phyloP scores from a whole-genome alignment of 2,888 invertebrate species.

The Aelia acuminata region DNA sequence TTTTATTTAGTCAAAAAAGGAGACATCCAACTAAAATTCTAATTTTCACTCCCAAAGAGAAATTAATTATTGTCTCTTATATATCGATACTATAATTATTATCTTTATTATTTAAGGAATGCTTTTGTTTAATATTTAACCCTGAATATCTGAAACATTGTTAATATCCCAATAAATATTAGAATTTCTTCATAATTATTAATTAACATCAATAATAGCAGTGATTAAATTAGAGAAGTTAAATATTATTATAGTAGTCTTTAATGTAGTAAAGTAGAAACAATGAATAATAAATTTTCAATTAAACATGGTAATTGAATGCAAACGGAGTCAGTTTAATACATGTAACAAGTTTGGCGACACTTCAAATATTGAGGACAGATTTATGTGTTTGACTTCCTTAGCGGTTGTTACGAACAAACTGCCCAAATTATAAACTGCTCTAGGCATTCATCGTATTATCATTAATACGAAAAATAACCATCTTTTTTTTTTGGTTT shows the following conservation, averaged over 20 bases:
- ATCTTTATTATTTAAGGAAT: no score
- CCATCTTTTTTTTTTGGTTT: no score
- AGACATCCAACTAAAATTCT: no score
- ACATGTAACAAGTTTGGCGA: background rate
- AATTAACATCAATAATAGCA: background rate
- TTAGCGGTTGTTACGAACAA: background rate
- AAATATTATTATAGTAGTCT: background rate
- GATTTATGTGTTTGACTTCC: background rate
- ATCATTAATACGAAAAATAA: no score
- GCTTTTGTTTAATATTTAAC: no score
- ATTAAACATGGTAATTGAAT: constrained; percentile 6
- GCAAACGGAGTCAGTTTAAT: background rate
- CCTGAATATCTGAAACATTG: no score
- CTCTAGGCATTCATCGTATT: background rate
- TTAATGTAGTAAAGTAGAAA: background rate
- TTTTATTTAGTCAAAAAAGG: no score
- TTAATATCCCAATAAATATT: no score
- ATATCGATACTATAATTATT: no score
- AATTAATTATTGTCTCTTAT: no score
- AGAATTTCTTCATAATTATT: background rate
- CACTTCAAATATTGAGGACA: background rate
- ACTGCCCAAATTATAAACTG: background rate
- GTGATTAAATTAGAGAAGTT: background rate
- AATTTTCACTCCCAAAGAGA: no score
- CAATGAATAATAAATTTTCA: constrained; percentile 12